phyloP scores from a whole-genome alignment of 2,113 vertebrate genomes.

The Noctilio leporinus region DNA sequence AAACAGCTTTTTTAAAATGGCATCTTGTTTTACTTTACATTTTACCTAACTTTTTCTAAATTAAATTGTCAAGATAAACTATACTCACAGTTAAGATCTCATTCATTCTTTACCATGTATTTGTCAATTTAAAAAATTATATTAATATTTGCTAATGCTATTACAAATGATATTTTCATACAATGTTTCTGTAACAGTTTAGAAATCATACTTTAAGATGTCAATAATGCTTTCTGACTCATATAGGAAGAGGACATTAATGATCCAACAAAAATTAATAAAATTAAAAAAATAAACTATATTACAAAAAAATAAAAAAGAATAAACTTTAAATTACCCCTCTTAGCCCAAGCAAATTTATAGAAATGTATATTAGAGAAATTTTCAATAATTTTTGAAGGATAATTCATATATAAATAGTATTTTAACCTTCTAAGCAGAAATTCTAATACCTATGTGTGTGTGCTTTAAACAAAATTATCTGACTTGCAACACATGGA shows the following conservation, averaged over 20 bases:
- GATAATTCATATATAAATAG: background rate
- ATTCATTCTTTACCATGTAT: background rate
- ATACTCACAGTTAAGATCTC: background rate
- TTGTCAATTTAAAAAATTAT: background rate
- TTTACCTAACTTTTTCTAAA: background rate
- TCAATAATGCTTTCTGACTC: background rate
- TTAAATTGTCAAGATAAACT: background rate
- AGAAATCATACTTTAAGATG: background rate
- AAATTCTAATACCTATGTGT: background rate
- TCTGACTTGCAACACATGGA: background rate
- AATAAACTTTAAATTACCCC: background rate
- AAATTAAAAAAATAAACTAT: background rate
- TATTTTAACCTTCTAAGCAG: background rate
- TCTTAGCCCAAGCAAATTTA: background rate
- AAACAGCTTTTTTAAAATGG: background rate
- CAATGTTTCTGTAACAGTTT: background rate
- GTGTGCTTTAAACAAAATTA: background rate
- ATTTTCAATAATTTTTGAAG: background rate
- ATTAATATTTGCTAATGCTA: background rate
- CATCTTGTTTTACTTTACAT: background rate
- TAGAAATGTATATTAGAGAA: background rate
- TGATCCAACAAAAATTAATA: background rate
- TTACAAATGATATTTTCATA: background rate
- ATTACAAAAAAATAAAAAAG: background rate
- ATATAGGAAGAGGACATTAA: background rate